Base-by-base conservation (phyloP, 2,113 vertebrate species). In the Scatophagus argus region DNA sequence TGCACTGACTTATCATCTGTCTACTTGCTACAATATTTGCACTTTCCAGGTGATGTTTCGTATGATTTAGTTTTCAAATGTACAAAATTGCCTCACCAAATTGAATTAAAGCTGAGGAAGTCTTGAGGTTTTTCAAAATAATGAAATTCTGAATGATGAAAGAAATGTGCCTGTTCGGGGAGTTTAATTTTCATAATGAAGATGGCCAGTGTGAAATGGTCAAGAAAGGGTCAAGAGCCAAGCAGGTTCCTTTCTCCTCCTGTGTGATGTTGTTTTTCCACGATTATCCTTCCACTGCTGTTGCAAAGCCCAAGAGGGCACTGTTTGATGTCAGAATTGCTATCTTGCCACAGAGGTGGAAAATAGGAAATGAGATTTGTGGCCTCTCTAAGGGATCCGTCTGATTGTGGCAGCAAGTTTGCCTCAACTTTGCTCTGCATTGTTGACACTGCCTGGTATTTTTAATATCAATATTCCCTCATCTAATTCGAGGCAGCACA, bases 321-420 rank as follows among this genome's bases (percentile, higher is more conserved):
- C 36, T 81, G 77, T 86, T 85, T 89, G 82, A 91, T 90, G 87
- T 83, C 51, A 49, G 70, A 89, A 89, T 89, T 88, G 82, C 86
- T 83, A 75, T 91, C 72, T 84, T 54, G 77, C 82, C 78, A 79
- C 72, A 65, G 56, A 90, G 78, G 76, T 84, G 69, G 77, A 64
- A 87, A 85, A 79, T 63, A 76, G 88, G 74, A 87, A 92, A 89
- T 88, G 38, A 90, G 86, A 89, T 89, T 83, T 86, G 91, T 86
- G 75, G 85, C 77, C 69, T 80, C 69, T 88, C 77, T 61, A 52
- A 81, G 39, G 64, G 44, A 79, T 65, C 44, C 17, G 52, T 43
- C 62, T 79, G 83, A 86, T 88, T 79, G 65, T 87, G 74, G 32
- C 41, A 66, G 74, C 41, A 73, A 81, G 77, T 89, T 86, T 75